Evolutionary conservation across 2,888 invertebrate genomes (phyloP).

Genomic region (Lasioglossum morio): DNA sequence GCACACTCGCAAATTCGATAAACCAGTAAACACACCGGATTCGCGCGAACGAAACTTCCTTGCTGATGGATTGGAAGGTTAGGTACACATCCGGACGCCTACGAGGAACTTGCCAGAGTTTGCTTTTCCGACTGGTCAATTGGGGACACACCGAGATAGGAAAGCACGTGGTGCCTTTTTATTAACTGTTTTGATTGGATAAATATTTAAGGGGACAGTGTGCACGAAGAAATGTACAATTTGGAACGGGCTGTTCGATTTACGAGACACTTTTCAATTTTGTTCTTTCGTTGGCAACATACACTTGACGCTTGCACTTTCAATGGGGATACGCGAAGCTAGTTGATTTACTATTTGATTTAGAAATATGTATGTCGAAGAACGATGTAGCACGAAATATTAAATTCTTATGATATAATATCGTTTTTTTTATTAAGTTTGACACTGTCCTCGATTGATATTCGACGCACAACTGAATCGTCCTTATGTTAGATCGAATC

Average conservation of each 20-base stretch:
- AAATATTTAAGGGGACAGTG: not conserved
- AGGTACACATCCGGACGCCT: not conserved
- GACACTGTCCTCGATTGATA: not conserved
- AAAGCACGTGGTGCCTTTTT: not conserved
- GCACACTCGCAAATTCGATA: not conserved
- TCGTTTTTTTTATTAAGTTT: not conserved
- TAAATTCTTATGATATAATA: not conserved
- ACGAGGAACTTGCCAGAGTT: not conserved
- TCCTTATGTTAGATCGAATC: not conserved
- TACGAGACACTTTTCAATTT: not conserved
- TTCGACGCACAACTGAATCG: not conserved
- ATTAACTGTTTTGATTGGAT: not conserved
- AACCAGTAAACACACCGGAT: not conserved
- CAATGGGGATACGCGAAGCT: not conserved
- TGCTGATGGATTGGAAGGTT: not conserved
- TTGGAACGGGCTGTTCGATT: not conserved
- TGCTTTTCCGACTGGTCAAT: not conserved
- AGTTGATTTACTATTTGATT: not conserved
- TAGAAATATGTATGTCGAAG: not conserved
- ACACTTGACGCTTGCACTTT: not conserved
- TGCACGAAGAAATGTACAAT: not conserved
- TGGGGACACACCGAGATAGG: not conserved
- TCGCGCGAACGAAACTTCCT: not conserved
- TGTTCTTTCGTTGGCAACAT: not conserved
- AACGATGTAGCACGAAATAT: not conserved